Percentiles rank a stretch among this genome's conserved stretches.
Evolutionary conservation across 2,797 vertebrate genomes (phyloP).

Genomic region (Enoplosus armatus): DNA sequence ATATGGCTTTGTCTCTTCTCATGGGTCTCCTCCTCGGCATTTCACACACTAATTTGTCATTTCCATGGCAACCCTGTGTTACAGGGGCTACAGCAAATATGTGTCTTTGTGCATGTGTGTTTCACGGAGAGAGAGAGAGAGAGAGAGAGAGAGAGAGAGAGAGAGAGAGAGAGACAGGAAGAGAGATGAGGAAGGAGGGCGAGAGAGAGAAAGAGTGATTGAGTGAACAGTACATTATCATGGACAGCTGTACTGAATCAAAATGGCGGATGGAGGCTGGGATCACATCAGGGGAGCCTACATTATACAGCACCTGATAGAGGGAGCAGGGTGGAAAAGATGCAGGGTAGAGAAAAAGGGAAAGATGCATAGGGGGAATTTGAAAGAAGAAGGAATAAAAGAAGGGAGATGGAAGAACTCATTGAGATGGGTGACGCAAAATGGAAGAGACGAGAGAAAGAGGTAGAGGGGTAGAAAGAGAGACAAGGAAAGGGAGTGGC

Average conservation of each 20-base stretch:
- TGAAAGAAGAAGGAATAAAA: constrained; percentile 44
- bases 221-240: constrained; percentile 86
- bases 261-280: constrained; percentile 85
- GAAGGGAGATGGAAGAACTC: constrained; percentile 37
- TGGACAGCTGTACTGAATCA: constrained; percentile 88
- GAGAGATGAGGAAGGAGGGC: constrained; percentile 66
- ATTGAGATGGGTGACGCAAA: constrained; percentile 55
- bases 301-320: constrained; percentile 82
- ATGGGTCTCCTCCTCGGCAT: constrained; percentile 62
- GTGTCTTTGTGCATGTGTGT: constrained; percentile 59
- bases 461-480: constrained; percentile 55
- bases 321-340: constrained; percentile 67
- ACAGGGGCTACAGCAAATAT: constrained; percentile 64
- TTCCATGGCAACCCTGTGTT: constrained; percentile 74
- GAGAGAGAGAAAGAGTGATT: constrained; percentile 79
- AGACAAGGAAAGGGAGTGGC: constrained; percentile 70
- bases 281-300: constrained; percentile 81
- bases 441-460: constrained; percentile 56
- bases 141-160: constrained; percentile 1
- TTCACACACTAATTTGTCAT: constrained; percentile 72
- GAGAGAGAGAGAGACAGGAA: constrained; percentile 49
- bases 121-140: constrained; percentile 29
- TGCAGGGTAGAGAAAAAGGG: constrained; percentile 46
- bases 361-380: constrained; percentile 35
- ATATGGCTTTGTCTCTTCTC: constrained; percentile 63